phyloP scores from a whole-genome alignment of 2,113 vertebrate genomes.

The Saguinus midas region DNA sequence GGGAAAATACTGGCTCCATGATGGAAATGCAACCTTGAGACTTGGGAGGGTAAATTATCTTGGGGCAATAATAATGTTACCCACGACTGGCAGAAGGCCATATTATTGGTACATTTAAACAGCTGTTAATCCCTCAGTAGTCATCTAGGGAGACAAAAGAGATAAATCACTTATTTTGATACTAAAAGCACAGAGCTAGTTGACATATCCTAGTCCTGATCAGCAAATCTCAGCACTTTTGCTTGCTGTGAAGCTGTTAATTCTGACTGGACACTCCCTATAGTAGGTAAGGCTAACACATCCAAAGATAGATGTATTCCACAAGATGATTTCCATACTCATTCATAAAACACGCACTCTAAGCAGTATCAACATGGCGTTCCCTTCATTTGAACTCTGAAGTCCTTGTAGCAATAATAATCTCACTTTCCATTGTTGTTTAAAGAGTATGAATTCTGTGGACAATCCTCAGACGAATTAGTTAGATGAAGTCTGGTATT shows the following conservation, averaged over 20 bases:
- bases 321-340: conserved; percentile 24
- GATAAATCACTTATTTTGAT: conserved; percentile 10
- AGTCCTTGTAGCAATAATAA: neutral
- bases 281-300: neutral
- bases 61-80: neutral
- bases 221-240: conserved; percentile 34
- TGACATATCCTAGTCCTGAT: neutral
- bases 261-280: conserved; percentile 14
- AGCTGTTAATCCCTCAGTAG: neutral
- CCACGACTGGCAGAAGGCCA: conserved; percentile 2
- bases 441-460: conserved; percentile 2
- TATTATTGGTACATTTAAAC: neutral
- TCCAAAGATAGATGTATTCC: conserved; percentile 33
- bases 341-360: conserved; percentile 20
- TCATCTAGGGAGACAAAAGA: neutral
- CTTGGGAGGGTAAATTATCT: neutral
- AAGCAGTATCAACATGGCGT: neutral
- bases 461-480: neutral
- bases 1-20: neutral
- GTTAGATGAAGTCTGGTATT: neutral
- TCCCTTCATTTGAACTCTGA: conserved; percentile 39
- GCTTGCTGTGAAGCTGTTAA: neutral
- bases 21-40: conserved; percentile 24
- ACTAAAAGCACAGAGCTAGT: neutral
- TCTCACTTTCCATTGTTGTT: neutral